A percentile compares a stretch with the other conserved stretches of the same genome.
Conservation (phyloP, 2,113 vertebrate species). For the Etheostoma cragini region DNA sequence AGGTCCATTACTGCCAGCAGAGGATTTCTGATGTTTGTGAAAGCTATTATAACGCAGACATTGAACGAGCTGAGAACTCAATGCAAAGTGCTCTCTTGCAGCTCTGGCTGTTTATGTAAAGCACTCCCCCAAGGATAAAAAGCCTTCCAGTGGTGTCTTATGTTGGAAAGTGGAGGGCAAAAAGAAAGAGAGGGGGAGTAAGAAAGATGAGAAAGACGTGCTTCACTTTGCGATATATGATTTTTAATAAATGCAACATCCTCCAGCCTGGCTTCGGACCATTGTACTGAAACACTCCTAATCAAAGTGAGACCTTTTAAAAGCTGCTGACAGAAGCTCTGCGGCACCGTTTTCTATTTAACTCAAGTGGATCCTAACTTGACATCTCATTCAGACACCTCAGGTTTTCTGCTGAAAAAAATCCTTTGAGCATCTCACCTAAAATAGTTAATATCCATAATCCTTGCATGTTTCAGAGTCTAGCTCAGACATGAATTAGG, state of each 20-base stretch:
- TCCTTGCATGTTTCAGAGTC: constrained; percentile 1
- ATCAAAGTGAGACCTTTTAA: constrained; percentile 18
- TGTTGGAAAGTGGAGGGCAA: constrained; percentile 6
- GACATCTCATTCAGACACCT: not conserved
- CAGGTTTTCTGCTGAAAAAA: not conserved
- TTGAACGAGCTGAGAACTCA: constrained; percentile 72
- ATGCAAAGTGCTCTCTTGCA: constrained; percentile 49
- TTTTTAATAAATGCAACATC: constrained; percentile 13
- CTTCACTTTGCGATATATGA: constrained; percentile 30
- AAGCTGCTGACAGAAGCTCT: constrained; percentile 1
- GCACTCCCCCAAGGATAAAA: constrained; percentile 41
- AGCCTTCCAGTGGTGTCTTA: constrained; percentile 30
- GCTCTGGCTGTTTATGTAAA: constrained; percentile 62
- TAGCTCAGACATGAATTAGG: constrained; percentile 7
- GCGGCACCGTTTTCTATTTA: not conserved
- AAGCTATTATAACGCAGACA: constrained; percentile 73
- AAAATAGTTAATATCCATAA: constrained; percentile 13
- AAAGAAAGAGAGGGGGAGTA: not conserved
- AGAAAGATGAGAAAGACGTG: constrained; percentile 9
- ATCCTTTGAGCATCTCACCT: constrained; percentile 1
- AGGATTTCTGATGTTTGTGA: constrained; percentile 79
- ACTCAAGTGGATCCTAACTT: constrained; percentile 17
- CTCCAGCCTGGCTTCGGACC: not conserved
- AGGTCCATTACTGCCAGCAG: constrained; percentile 69
- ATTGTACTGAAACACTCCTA: constrained; percentile 8